A percentile compares a stretch with the other conserved stretches of the same genome.
These are phyloP conservation scores for Caenorhabditis japonica DNA, from an alignment of 2,888 invertebrate genomes.

Conservation along the genomic window DNA sequence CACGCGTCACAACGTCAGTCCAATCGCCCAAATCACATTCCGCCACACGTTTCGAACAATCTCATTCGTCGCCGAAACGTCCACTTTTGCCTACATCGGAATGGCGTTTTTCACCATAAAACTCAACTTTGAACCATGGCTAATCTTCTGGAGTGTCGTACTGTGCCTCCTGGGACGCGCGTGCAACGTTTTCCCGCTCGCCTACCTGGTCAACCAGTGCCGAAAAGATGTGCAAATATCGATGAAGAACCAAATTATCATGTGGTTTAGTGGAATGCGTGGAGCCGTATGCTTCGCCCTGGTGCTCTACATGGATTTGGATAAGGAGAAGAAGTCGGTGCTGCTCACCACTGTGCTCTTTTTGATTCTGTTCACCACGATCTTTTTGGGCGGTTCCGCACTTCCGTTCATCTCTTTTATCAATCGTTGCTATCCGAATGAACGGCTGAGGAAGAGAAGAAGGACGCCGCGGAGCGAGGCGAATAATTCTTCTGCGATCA, in stretches of 20 bases:
- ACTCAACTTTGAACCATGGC: slow-evolving; percentile 88
- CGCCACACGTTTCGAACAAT: slow-evolving; percentile 97
- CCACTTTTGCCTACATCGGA: slow-evolving; percentile 97
- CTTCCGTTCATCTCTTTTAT: slow-evolving; percentile 90
- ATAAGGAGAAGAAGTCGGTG: slow-evolving; percentile 90
- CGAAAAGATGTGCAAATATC: slow-evolving; percentile 88
- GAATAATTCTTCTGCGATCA: slow-evolving; percentile 23
- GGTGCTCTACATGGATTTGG: slow-evolving; percentile 92
- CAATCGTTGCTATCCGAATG: slow-evolving; percentile 61
- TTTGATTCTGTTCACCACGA: slow-evolving; percentile 93
- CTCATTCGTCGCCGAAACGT: slow-evolving; percentile 96
- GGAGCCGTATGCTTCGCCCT: slow-evolving; percentile 98
- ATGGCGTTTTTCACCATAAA: slow-evolving; percentile 93
- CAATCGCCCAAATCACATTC: slow-evolving; percentile 98
- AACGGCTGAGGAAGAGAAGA: slow-evolving; percentile 30
- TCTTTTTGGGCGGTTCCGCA: slow-evolving; percentile 95
- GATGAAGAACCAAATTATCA: slow-evolving; percentile 97
- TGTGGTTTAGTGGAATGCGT: slow-evolving; percentile 91
- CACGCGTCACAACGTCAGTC: slow-evolving; percentile 96
- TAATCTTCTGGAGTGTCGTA: slow-evolving; percentile 94
- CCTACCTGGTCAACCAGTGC: slow-evolving; percentile 92
- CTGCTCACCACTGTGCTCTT: slow-evolving; percentile 98
- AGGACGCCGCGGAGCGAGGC: slow-evolving; percentile 32
- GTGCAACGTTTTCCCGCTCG: slow-evolving; percentile 95
- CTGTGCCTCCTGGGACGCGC: slow-evolving; percentile 93